Evolutionary conservation across 1,140 invertebrate species (phyloP).

Genomic region (Ceratosolen fusciceps): DNA sequence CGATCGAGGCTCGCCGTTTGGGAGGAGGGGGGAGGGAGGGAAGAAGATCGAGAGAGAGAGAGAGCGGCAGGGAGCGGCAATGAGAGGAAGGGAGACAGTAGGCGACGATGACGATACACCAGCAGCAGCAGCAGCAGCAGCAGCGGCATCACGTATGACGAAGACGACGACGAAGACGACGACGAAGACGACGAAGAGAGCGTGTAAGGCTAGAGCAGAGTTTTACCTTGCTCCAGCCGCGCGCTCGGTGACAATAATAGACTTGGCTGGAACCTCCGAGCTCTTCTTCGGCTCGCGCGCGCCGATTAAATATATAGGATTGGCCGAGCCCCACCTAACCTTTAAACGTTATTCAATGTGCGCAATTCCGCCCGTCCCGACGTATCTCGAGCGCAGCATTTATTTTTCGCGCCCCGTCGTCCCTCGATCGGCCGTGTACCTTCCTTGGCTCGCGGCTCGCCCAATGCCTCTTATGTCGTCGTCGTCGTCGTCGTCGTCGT

Average conservation of each 20-base stretch:
- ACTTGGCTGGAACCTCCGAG: conserved; percentile 73
- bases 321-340: conserved; percentile 52
- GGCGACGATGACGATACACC: background rate
- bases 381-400: background rate
- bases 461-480: background rate
- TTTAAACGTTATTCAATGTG: conserved; percentile 43
- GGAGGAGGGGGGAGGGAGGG: no score
- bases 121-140: no score
- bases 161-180: background rate
- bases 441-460: no score
- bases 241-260: conserved; percentile 70
- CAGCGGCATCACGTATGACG: no score
- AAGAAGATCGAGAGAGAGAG: background rate
- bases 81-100: background rate
- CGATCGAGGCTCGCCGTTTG: no score
- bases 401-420: background rate
- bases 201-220: background rate
- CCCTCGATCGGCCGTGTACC: background rate
- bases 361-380: conserved; percentile 32
- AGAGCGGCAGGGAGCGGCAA: background rate
- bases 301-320: conserved; percentile 72
- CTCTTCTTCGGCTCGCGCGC: conserved; percentile 33
- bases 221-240: conserved; percentile 58
- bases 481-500: background rate
- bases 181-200: background rate